phyloP scores from a whole-genome alignment of 2,888 invertebrate genomes.

The Drosophila incognita region DNA sequence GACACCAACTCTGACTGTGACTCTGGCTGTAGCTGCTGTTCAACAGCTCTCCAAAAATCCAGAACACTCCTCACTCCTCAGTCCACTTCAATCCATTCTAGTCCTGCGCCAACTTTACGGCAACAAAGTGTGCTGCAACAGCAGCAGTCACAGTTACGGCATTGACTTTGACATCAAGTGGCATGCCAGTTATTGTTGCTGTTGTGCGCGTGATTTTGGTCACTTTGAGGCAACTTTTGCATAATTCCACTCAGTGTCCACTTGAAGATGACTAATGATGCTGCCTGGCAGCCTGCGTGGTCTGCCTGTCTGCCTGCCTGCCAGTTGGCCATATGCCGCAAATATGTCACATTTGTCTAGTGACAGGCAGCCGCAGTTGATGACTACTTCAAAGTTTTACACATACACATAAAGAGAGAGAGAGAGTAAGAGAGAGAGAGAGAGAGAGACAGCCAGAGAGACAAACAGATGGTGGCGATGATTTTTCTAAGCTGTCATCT shows the following conservation, averaged over 20 bases:
- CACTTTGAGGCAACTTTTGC: conserved; percentile 62
- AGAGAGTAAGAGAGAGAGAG: neutral
- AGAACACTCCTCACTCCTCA: neutral
- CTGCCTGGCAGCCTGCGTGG: conserved; percentile 24
- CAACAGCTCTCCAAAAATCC: conserved; percentile 12
- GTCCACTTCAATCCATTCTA: neutral
- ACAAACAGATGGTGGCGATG: conserved; percentile 39
- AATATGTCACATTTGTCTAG: conserved; percentile 75
- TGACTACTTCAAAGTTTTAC: conserved; percentile 65
- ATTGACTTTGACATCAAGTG: conserved; percentile 46
- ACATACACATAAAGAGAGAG: conserved; percentile 1
- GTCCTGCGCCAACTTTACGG: conserved; percentile 23
- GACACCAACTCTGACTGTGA: conserved; percentile 5
- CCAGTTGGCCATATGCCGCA: conserved; percentile 54
- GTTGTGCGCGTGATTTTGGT: conserved; percentile 60
- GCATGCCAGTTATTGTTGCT: conserved; percentile 41
- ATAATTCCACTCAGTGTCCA: conserved; percentile 81
- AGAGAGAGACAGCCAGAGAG: neutral
- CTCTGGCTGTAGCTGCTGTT: conserved; percentile 15
- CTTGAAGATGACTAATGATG: conserved; percentile 81
- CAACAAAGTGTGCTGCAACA: conserved; percentile 19
- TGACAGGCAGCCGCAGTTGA: conserved; percentile 44
- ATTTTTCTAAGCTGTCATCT: conserved; percentile 79
- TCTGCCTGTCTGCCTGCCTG: neutral
- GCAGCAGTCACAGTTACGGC: conserved; percentile 41